Percentiles rank a stretch among this genome's conserved stretches.
phyloP scores from a whole-genome alignment of 1,140 invertebrate genomes.

The Drosophila setifemur region DNA sequence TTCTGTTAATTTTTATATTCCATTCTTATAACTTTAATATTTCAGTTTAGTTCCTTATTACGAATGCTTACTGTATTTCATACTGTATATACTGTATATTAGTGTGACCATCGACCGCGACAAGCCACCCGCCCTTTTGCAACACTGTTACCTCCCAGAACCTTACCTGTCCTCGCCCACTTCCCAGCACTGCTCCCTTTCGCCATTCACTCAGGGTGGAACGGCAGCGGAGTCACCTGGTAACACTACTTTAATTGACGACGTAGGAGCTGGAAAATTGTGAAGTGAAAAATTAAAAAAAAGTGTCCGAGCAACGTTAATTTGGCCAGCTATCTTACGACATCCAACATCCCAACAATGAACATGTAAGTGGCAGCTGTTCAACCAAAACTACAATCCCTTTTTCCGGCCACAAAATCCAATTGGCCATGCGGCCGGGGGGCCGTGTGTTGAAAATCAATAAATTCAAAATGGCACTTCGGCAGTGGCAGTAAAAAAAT shows the following conservation, averaged over 20 bases:
- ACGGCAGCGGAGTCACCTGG: not conserved
- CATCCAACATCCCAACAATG: conserved; percentile 34
- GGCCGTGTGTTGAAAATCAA: conserved; percentile 59
- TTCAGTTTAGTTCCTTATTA: too few species aligned
- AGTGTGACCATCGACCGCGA: not conserved
- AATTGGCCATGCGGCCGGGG: conserved; percentile 17
- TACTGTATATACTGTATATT: not conserved
- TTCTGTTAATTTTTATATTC: too few species aligned
- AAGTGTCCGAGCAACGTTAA: conserved; percentile 35
- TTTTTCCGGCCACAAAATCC: not conserved
- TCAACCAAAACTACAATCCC: not conserved
- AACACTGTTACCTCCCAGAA: too few species aligned
- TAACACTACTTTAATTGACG: conserved; percentile 23
- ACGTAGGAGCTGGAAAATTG: conserved; percentile 68
- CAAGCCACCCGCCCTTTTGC: too few species aligned
- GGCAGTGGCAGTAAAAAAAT: conserved; percentile 31
- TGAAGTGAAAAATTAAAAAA: conserved; percentile 66
- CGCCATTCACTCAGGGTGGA: not conserved
- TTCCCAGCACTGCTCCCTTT: not conserved
- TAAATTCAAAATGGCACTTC: conserved; percentile 71
- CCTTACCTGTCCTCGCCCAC: too few species aligned
- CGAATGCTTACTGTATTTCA: not conserved
- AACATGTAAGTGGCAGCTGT: conserved; percentile 49
- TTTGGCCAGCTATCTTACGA: conserved; percentile 51
- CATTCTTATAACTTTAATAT: too few species aligned